Evolutionary conservation across 1,140 invertebrate species (phyloP).

Genomic region (Metaphire vulgaris): DNA sequence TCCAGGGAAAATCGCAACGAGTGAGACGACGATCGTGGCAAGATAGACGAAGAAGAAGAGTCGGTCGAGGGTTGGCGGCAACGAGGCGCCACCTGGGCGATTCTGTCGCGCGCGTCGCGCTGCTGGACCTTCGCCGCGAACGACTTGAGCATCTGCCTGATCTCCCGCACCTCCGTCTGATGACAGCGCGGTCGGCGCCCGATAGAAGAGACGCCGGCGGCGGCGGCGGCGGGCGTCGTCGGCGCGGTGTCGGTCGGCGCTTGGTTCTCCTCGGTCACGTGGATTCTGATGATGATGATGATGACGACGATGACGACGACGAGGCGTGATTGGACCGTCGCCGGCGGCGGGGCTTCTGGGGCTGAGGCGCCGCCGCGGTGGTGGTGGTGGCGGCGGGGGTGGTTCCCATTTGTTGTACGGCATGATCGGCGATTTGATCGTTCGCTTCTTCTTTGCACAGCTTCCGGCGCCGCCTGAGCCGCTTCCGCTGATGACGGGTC

Average conservation of each 20-base stretch:
- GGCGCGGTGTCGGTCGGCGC: neutral
- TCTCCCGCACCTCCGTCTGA: conserved; percentile 41
- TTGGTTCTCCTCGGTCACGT: neutral
- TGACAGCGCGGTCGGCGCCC: neutral
- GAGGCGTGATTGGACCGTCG: neutral
- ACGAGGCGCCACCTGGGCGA: conserved; percentile 45
- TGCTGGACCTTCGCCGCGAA: conserved; percentile 38
- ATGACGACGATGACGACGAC: too few relatives aligned
- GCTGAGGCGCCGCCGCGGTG: too few relatives aligned
- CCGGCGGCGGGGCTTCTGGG: neutral
- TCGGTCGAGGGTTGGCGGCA: conserved; percentile 47
- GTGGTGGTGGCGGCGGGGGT: neutral
- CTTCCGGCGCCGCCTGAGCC: neutral
- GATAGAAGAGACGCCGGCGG: neutral
- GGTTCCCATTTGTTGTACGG: conserved; percentile 29
- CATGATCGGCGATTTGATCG: conserved; percentile 11
- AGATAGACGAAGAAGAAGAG: conserved; percentile 50
- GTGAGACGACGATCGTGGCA: conserved; percentile 43
- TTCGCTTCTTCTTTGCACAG: conserved; percentile 1
- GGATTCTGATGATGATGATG: conserved; percentile 2
- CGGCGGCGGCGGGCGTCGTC: neutral
- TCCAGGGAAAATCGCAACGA: conserved; percentile 40
- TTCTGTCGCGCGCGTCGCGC: conserved; percentile 39
- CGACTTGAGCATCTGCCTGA: conserved; percentile 34
- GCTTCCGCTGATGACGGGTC: conserved; percentile 5